Evolutionary conservation across 2,113 vertebrate species (phyloP), one percentile per base, ranked within the genome.

Genomic region (Nibea coibor): DNA sequence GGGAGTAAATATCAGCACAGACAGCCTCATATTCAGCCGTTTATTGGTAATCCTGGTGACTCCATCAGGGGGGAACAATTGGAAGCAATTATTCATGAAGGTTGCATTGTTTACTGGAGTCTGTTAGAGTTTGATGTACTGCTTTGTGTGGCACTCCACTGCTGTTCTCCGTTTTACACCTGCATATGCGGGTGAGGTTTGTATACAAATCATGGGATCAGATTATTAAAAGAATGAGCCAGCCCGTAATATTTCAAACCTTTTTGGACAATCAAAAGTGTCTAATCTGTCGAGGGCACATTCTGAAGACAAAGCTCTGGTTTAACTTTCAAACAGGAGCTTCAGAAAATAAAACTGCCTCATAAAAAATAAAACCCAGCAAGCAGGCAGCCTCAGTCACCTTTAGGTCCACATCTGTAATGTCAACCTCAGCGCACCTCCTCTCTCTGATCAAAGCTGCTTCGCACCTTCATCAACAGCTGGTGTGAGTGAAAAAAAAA

Each of bases 391-490:
- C 28, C 19, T 67, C 16, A 15, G 74, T 72, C 57, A 77, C 86
- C 87, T 85, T 89, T 83, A 58, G 88, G 85, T 87, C 72, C 84
- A 90, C 89, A 86, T 91, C 90, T 93, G 92, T 82, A 86, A 71
- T 4, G 80, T 86, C 91, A 86, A 84, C 84, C 73, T 88, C 14
- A 4, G 45, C 68, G 16, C 73, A 73, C 86, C 85, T 85, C 82
- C 76, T 67, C 65, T 14, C 19, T 31, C 75, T 89, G 91, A 93
- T 91, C 90, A 88, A 93, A 91, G 84, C 88, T 35, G 73, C 67
- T 48, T 43, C 42, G 2, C 61, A 59, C 58, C 74, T 53, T 66
- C 82, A 76, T 81, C 78, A 91, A 80, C 90, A 94, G 90, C 92
- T 92, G 91, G 73, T 54, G 76, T 26, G 75, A 80, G 74, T 63